A percentile compares a stretch with the other conserved stretches of the same genome.
These are phyloP conservation scores for Ips nitidus DNA, from an alignment of 1,140 invertebrate genomes.

Conservation along the genomic window DNA sequence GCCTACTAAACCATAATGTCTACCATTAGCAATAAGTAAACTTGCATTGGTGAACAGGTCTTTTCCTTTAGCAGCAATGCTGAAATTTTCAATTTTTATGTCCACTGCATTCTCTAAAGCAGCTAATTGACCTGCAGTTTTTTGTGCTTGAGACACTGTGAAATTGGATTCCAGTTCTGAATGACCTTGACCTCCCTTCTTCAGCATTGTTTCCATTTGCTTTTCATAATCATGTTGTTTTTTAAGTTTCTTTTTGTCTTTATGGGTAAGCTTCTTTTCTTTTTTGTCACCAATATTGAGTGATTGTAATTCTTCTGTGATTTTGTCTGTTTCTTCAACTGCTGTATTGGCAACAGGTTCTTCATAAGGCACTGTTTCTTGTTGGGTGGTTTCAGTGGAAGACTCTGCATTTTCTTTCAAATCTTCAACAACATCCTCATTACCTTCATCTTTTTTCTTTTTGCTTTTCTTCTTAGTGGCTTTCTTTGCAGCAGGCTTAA, in stretches of 20 bases:
- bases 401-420: conserved; percentile 1
- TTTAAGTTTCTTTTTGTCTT: conserved; percentile 93
- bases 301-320: conserved; percentile 39
- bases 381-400: not conserved
- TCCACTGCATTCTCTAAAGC: conserved; percentile 94
- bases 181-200: conserved; percentile 84
- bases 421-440: not conserved
- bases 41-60: conserved; percentile 97
- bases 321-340: conserved; percentile 33
- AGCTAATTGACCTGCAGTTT: conserved; percentile 77
- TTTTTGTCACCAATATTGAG: conserved; percentile 36
- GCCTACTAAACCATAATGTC: conserved; percentile 96
- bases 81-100: conserved; percentile 99
- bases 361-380: not conserved
- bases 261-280: conserved; percentile 84
- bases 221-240: conserved; percentile 92
- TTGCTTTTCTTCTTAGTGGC: conserved; percentile 13
- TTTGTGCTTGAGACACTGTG: conserved; percentile 92
- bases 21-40: conserved; percentile 88
- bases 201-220: conserved; percentile 84
- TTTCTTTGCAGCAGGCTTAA: not conserved
- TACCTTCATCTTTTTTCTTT: not conserved
- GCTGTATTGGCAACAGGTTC: conserved; percentile 3
- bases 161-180: conserved; percentile 92
- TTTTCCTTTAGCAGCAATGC: conserved; percentile 96